Base-by-base conservation (phyloP, 2,888 invertebrate genomes). In the Tachina grossa region DNA sequence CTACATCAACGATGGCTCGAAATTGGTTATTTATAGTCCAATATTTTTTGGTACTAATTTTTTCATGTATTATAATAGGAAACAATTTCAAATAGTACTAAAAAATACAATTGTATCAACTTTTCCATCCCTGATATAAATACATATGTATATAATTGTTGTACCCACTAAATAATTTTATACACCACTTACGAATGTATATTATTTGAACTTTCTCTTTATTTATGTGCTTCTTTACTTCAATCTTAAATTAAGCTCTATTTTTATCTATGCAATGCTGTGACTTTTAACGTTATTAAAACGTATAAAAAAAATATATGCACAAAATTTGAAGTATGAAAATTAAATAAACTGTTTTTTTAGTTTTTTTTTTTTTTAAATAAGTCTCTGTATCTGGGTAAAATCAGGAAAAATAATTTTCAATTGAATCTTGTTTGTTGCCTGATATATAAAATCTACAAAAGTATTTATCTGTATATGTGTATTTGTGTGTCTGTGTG, bases 231-330 rank as follows among this genome's bases (percentile, higher is more conserved):
- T 61, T 41, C 14, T 43, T 68, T 41, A 61, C n/a, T 9, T 51
- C 19, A 69, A 43, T 51, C 41, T 61, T 59, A 69, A 31, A 41
- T 63, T 55, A 43, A n/a, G 11, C 13, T n/a, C 6, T 51, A 51
- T 78, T 59, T 78, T 31, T 45, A 13, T 43, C 8, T 47, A 72
- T 22, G 45, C 45, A 41, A 74, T 74, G n/a, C 63, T 63, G 71
- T 81, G 57, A 76, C 79, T 83, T 85, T 83, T 76, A 85, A 83
- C 43, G 76, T 83, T 85, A 83, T 83, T 85, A 85, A 83, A 78
- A 82, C 31, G 31, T 6, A 31, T 6, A 31, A 5, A 31, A 31
- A 31, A 31, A 3, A 31, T 31, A 1, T 31, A 31, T 31, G 0
- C 31, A 31, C 31, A 31, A 31, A 31, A 31, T 31, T 31, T 31